A percentile compares a stretch with the other conserved stretches of the same genome.
Conservation (phyloP, 2,113 vertebrate genomes). For the Paedocypris sp. region DNA sequence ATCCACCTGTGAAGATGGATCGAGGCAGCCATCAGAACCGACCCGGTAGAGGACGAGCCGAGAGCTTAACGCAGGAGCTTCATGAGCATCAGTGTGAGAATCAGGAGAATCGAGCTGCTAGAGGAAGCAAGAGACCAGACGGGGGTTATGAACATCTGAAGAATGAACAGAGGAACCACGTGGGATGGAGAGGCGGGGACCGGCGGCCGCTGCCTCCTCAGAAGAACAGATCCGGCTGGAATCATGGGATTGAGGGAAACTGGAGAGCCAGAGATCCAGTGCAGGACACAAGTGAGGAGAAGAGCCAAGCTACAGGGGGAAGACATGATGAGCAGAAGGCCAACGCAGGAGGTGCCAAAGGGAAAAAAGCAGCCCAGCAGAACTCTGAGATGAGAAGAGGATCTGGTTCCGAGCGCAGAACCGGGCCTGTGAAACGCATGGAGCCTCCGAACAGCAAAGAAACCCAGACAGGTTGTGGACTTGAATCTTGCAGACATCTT, state of each 20-base stretch:
- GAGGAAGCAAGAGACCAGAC: constrained; percentile 5
- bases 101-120: constrained; percentile 2
- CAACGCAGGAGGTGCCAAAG: constrained; percentile 37
- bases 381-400: constrained; percentile 55
- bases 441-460: constrained; percentile 83
- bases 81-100: constrained; percentile 17
- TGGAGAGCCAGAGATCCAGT: constrained; percentile 44
- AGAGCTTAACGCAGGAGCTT: constrained; percentile 31
- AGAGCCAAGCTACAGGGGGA: constrained; percentile 34
- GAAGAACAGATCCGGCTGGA: constrained; percentile 53
- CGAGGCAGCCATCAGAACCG: constrained; percentile 37
- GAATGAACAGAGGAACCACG: constrained; percentile 27
- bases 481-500: not conserved
- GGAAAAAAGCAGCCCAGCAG: constrained; percentile 53
- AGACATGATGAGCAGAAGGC: constrained; percentile 36
- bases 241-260: constrained; percentile 52
- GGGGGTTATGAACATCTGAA: constrained; percentile 26
- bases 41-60: constrained; percentile 34
- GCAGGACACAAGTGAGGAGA: constrained; percentile 10
- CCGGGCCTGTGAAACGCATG: constrained; percentile 63
- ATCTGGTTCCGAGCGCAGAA: constrained; percentile 54
- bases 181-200: constrained; percentile 31
- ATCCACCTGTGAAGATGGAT: constrained; percentile 4
- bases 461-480: constrained; percentile 81
- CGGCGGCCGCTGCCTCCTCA: constrained; percentile 39